Evolutionary conservation across 2,113 vertebrate species (phyloP).

Genomic region (Phalacrocorax pelagicus): DNA sequence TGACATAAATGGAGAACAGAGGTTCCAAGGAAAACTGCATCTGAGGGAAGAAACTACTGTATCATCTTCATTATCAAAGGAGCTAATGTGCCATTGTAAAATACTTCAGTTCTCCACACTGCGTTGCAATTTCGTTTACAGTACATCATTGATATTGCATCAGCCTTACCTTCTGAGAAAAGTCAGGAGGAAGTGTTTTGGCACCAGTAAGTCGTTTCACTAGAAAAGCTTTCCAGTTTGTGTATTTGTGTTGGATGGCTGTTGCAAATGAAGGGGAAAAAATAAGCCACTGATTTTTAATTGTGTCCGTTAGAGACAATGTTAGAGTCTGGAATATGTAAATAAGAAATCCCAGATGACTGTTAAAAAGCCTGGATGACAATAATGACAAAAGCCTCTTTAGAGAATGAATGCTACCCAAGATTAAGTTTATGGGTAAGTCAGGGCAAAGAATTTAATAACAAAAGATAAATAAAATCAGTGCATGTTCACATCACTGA

Average conservation of each 20-base stretch:
- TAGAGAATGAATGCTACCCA: conserved; percentile 12
- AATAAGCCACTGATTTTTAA: conserved; percentile 49
- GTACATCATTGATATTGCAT: not conserved
- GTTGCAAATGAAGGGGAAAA: conserved; percentile 68
- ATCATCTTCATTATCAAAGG: not conserved
- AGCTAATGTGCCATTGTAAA: not conserved
- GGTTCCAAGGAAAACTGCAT: not conserved
- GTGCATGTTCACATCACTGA: not conserved
- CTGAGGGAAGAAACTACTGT: not conserved
- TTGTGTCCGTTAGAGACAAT: not conserved
- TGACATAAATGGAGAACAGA: not conserved
- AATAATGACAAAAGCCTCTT: conserved; percentile 26
- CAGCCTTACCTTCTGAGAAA: conserved; percentile 88
- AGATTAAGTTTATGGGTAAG: not conserved
- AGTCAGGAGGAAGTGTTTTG: conserved; percentile 97
- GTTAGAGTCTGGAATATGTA: conserved; percentile 38
- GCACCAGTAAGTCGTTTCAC: conserved; percentile 98
- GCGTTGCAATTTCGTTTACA: not conserved
- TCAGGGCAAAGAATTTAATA: not conserved
- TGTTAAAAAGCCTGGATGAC: conserved; percentile 18
- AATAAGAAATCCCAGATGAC: conserved; percentile 47
- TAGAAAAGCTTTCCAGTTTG: conserved; percentile 99
- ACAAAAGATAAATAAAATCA: not conserved
- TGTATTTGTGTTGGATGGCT: conserved; percentile 98
- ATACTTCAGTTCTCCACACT: not conserved